Evolutionary conservation across 2,113 vertebrate genomes (phyloP), one percentile per base, ranked within the genome.

Genomic region (Clarias batrachus): DNA sequence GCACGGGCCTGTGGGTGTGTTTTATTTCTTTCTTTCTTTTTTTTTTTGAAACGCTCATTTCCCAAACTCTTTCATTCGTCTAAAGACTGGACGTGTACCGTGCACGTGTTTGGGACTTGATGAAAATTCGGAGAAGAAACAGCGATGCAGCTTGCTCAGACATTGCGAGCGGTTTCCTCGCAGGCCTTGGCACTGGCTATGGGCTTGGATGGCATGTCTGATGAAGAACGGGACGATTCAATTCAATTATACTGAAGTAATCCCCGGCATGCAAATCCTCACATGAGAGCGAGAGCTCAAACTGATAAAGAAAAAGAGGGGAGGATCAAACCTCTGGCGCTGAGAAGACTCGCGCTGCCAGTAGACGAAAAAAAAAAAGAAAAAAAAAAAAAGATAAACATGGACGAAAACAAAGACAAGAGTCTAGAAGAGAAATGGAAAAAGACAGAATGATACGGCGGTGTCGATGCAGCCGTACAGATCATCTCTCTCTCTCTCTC

Each of bases 211-310:
- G 81, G 41, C 68, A 78, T 12, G 68, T 63, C 52, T 33, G 74
- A 82, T 77, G 86, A 83, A 68, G 81, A 85, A 33, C 76, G 79
- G 81, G 62, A 88, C 70, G 85, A 88, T 91, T 88, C 84, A 84
- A 88, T 91, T 88, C 85, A 90, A 87, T 91, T 87, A 87, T 27
- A 81, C 68, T 30, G 80, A 86, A 63, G 83, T 91, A 87, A 89
- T 91, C 90, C 56, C 71, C 62, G 54, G 57, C 85, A 86, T 82
- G 81, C 87, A 84, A 90, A 88, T 88, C 87, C 83, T 79, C 66
- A 81, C 82, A 52, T 57, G 71, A 83, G 73, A 78, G 73, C 60
- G 71, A 23, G 73, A 60, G 27, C 71, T 74, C 77, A 84, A 57
- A 78, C 76, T 87, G 82, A 89, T 84, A 76, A 84, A 81, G 76